Evolutionary conservation across 2,113 vertebrate genomes (phyloP).

Genomic region (Brachypteracias leptosomus): DNA sequence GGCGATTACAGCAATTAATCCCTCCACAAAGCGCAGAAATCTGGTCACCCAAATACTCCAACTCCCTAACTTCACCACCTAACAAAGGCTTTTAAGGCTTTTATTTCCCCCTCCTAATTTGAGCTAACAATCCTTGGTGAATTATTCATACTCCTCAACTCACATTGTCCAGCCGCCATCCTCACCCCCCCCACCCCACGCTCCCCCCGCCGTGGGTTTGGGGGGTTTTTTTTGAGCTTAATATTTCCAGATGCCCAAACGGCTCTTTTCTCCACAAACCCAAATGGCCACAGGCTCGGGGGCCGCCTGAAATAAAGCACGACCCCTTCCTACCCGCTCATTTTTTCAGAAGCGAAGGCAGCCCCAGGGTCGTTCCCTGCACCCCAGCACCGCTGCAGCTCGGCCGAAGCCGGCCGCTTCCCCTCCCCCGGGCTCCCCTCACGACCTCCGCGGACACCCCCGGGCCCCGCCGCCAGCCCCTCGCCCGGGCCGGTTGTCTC

Average conservation of each 20-base stretch:
- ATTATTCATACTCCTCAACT: slow-evolving; percentile 40
- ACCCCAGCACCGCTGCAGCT: neutral
- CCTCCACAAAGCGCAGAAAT: slow-evolving; percentile 19
- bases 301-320: neutral
- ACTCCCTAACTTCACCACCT: slow-evolving; percentile 11
- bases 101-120: neutral
- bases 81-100: slow-evolving; percentile 46
- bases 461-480: neutral
- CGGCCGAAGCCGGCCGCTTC: neutral
- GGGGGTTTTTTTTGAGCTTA: neutral
- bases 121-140: slow-evolving; percentile 9
- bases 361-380: neutral
- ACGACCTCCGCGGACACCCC: neutral
- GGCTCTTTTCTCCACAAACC: neutral
- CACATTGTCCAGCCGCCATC: neutral
- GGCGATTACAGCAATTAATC: slow-evolving; percentile 47
- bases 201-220: neutral
- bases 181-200: fast-evolving
- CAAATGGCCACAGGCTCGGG: neutral
- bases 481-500: neutral
- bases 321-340: neutral
- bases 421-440: neutral
- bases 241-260: neutral
- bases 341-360: neutral
- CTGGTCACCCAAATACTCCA: neutral